Evolutionary conservation across 2,113 vertebrate species (phyloP).

Genomic region (Psephotus haematonotus): DNA sequence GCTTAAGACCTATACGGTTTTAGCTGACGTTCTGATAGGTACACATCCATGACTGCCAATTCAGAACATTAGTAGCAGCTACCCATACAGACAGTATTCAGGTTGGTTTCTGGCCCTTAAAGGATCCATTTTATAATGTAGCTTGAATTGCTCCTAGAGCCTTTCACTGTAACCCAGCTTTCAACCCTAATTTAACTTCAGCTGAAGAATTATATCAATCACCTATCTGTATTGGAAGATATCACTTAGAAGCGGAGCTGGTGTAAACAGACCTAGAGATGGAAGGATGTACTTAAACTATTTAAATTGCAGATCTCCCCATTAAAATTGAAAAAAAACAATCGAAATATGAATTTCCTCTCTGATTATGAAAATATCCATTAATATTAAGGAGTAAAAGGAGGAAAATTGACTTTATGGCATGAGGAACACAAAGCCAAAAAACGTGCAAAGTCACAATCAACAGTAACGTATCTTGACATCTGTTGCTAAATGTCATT

Average conservation of each 20-base stretch:
- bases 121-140: background rate
- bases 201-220: background rate
- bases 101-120: background rate
- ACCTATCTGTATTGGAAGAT: background rate
- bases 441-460: background rate
- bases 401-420: background rate
- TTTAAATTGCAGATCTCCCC: background rate
- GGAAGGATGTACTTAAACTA: background rate
- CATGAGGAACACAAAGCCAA: background rate
- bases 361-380: background rate
- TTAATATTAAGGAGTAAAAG: background rate
- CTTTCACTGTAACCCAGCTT: background rate
- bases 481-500: background rate
- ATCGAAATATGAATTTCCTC: background rate
- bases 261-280: background rate
- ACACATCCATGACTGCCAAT: background rate
- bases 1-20: background rate
- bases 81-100: background rate
- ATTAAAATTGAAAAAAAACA: background rate
- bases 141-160: background rate
- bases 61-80: background rate
- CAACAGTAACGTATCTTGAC: background rate
- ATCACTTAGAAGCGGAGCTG: background rate
- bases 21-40: background rate
- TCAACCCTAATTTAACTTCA: background rate